Evolutionary conservation across 2,888 invertebrate genomes (phyloP).

Genomic region (Melinaea menophilus): DNA sequence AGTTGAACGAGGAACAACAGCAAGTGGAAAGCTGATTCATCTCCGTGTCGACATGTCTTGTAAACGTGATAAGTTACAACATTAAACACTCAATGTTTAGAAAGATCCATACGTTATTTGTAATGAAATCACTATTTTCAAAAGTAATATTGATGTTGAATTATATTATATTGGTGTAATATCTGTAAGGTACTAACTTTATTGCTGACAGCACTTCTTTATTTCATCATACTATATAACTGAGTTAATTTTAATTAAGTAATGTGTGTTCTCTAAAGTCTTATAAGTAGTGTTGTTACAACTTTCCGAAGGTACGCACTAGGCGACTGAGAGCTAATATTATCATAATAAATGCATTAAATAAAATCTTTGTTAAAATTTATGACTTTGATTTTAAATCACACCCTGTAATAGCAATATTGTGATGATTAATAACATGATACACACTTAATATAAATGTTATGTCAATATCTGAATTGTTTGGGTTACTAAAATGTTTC

Average conservation of each 20-base stretch:
- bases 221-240: constrained; percentile 17
- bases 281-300: constrained; percentile 65
- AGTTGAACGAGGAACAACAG: no score
- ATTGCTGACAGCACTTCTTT: constrained; percentile 10
- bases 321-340: constrained; percentile 78
- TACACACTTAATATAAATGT: no score
- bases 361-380: constrained; percentile 75
- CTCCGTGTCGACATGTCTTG: no score
- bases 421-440: no score
- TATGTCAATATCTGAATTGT: no score
- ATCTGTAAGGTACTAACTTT: neutral
- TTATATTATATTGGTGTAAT: constrained; percentile 10
- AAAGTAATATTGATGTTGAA: constrained; percentile 14
- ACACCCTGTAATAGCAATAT: constrained; percentile 1
- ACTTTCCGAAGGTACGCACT: constrained; percentile 78
- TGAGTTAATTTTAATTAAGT: constrained; percentile 13
- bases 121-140: constrained; percentile 2
- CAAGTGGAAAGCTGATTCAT: no score
- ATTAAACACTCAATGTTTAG: no score
- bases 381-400: constrained; percentile 45
- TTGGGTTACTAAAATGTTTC: no score
- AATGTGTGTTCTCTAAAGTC: constrained; percentile 32
- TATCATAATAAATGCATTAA: constrained; percentile 77
- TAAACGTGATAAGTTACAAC: no score
- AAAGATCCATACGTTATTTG: no score